These are phyloP conservation scores for Carterocephalus palaemon DNA, from an alignment of 2,888 invertebrate genomes.

Conservation along the genomic window DNA sequence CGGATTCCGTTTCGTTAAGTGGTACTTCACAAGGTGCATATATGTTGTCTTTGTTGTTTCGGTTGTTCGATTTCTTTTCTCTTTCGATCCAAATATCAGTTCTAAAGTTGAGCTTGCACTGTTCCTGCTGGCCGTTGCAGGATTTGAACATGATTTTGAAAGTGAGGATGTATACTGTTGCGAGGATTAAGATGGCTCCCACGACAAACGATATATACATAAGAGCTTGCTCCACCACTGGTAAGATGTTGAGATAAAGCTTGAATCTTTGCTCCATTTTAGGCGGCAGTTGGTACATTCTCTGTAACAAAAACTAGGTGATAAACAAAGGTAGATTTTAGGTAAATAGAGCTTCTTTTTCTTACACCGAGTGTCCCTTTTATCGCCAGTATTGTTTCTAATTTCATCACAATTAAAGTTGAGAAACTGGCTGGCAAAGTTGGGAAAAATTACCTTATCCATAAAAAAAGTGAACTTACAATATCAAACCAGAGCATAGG, in stretches of 20 bases:
- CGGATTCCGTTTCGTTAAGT: slow-evolving; percentile 50
- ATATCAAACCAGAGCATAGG: slow-evolving; percentile 95
- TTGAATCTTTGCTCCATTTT: slow-evolving; percentile 81
- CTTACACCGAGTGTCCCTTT: no score
- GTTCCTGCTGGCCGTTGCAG: slow-evolving; percentile 42
- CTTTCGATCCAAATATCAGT: slow-evolving; percentile 45
- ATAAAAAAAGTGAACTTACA: slow-evolving; percentile 79
- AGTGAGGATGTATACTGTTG: slow-evolving; percentile 66
- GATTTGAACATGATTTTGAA: slow-evolving; percentile 70
- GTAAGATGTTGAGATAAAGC: slow-evolving; percentile 85
- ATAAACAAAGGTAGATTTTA: not conserved
- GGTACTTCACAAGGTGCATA: slow-evolving; percentile 68
- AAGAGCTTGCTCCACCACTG: slow-evolving; percentile 77
- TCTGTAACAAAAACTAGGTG: slow-evolving; percentile 68
- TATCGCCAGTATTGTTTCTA: not conserved
- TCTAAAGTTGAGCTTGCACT: slow-evolving; percentile 41
- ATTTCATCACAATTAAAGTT: not conserved
- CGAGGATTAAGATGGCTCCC: slow-evolving; percentile 69
- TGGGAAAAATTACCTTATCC: not conserved
- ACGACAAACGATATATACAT: slow-evolving; percentile 79
- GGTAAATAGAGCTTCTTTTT: no score
- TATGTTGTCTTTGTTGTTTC: slow-evolving; percentile 40
- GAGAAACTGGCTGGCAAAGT: not conserved
- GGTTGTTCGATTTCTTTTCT: slow-evolving; percentile 24
- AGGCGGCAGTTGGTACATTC: slow-evolving; percentile 83